Base-by-base conservation (phyloP, 1,140 invertebrate genomes). In the Epicauta chinensis region DNA sequence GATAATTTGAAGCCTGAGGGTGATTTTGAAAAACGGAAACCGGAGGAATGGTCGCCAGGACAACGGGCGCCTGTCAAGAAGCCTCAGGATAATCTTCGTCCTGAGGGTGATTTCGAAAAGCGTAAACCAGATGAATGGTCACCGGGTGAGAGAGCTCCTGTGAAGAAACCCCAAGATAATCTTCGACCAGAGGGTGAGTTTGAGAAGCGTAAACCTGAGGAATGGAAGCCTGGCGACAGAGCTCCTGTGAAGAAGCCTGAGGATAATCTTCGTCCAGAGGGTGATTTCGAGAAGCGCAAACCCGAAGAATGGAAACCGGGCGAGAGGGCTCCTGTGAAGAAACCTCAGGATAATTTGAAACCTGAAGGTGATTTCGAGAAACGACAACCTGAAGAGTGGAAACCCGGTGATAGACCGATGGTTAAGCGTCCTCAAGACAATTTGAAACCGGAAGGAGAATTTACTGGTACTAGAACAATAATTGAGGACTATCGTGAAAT, bases 341-440 rank as follows among this genome's bases (percentile, higher is more conserved):
- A 70, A 56, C 73, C 71, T 0, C 16, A 66, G 30, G 74, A 78
- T 57, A 80, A 81, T 65, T 56, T 81, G 7, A 67, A 61, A 53
- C 73, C 74, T 0, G 80, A 82, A 65, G 80, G 80, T 13, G 77
- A 82, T 47, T 83, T 83, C 59, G 72, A 76, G 39, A 67, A 65
- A 40, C 71, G 73, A 48, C 63, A 59, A 52, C 66, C 67, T 2
- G 53, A 61, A 56, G 66, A 64, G 48, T 65, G 63, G 52, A 60
- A 63, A 56, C 65, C 66, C 17, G 66, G 58, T 11, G 64, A 71
- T 13, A 55, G 67, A 38, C 45, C 59, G 5, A 70, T 72, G 5
- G 72, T 67, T n/a, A 77, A 75, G 36, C 65, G 70, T 53, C 71
- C 68, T 29, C 61, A 65, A 51, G 76, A 79, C 43, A 78, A 77